A percentile compares a stretch with the other conserved stretches of the same genome.
phyloP scores from a whole-genome alignment of 1,140 invertebrate species.

The Dinothrombium tinctorium region DNA sequence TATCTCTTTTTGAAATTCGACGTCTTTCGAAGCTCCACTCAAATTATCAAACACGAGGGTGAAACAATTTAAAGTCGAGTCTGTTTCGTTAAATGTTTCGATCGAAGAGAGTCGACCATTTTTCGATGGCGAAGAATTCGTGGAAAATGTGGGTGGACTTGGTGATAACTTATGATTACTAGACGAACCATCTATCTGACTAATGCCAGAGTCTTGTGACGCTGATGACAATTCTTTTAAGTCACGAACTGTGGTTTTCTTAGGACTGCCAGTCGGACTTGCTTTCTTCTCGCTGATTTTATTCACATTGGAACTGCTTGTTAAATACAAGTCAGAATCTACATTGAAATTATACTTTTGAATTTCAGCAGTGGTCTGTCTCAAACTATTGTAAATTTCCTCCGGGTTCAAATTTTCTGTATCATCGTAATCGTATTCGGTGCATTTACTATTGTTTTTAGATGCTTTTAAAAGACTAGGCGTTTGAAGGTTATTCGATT shows the following conservation, averaged over 20 bases:
- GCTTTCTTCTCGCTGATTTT: background rate
- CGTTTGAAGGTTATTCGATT: too few species aligned
- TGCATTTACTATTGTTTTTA: too few species aligned
- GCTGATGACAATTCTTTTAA: constrained; percentile 27
- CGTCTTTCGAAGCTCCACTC: background rate
- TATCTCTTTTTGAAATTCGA: constrained; percentile 5
- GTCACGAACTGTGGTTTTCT: background rate
- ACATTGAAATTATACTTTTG: constrained; percentile 48
- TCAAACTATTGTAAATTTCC: constrained; percentile 53
- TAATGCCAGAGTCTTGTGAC: constrained; percentile 67
- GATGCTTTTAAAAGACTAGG: background rate
- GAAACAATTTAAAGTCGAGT: background rate
- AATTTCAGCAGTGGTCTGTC: constrained; percentile 76
- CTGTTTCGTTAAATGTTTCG: background rate
- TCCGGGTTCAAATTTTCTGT: constrained; percentile 51
- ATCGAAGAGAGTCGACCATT: background rate
- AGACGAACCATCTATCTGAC: constrained; percentile 32
- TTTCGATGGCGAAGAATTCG: background rate
- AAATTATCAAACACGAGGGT: background rate
- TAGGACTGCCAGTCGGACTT: background rate
- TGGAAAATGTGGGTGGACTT: background rate
- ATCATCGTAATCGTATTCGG: constrained; percentile 19
- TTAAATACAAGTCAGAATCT: background rate
- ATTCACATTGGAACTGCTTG: background rate
- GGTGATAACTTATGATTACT: background rate